Evolutionary conservation across 2,888 invertebrate species (phyloP).

Genomic region (Hemaris fuciformis): DNA sequence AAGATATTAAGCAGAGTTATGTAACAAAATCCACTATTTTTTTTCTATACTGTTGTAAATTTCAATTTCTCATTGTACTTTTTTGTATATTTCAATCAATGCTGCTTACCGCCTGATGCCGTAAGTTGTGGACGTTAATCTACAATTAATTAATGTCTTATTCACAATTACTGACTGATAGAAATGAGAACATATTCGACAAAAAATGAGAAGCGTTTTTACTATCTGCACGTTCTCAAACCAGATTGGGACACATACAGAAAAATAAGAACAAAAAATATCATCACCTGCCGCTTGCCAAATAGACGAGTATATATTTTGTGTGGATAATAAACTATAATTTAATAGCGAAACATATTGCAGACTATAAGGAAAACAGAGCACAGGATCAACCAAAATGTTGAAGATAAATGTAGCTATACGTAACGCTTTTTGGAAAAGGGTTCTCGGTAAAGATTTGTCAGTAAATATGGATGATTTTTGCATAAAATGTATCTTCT

Average conservation of each 20-base stretch:
- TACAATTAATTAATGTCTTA: too few species aligned
- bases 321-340: conserved; percentile 28
- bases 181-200: too few species aligned
- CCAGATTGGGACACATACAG: too few species aligned
- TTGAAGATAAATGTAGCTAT: neutral
- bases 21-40: too few species aligned
- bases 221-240: neutral
- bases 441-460: conserved; percentile 6
- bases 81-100: too few species aligned
- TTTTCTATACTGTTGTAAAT: too few species aligned
- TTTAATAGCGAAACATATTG: conserved; percentile 33
- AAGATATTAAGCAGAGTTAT: too few species aligned
- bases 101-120: too few species aligned
- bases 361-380: conserved; percentile 35
- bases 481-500: neutral
- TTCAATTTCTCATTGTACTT: too few species aligned
- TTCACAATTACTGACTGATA: too few species aligned
- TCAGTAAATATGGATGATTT: neutral
- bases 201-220: neutral
- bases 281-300: conserved; percentile 14
- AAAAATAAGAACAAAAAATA: too few species aligned
- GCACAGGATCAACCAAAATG: conserved; percentile 6
- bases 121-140: too few species aligned
- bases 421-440: neutral
- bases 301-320: neutral